Percentiles rank a stretch among this genome's conserved stretches.
Conservation (phyloP, 2,797 vertebrate species). For the Glossophaga mutica region DNA sequence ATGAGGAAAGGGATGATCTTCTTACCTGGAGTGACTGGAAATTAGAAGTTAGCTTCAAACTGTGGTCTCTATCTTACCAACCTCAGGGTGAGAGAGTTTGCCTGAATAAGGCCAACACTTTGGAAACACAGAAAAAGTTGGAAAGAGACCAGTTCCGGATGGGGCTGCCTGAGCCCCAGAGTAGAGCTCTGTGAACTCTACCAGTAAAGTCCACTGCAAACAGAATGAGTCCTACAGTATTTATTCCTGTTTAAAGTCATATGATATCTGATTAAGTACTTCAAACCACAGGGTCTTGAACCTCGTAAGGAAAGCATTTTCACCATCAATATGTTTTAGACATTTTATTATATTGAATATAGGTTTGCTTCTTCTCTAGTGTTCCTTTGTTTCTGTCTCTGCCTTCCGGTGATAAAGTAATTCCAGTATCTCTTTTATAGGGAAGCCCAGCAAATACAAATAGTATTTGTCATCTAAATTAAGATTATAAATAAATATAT, state of each 20-base stretch:
- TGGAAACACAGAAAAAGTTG: neutral
- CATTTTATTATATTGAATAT: neutral
- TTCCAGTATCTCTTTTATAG: neutral
- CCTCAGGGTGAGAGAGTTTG: neutral
- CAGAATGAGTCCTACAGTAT: neutral
- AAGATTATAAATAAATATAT: neutral
- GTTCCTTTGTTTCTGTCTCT: neutral
- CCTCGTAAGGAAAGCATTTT: neutral
- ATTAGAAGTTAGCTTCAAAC: neutral
- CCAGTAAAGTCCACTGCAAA: neutral
- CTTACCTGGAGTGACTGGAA: neutral
- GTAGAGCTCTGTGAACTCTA: neutral
- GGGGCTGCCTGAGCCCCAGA: neutral
- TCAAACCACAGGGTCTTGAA: neutral
- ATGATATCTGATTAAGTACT: neutral
- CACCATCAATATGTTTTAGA: neutral
- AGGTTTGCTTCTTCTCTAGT: neutral
- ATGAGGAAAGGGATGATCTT: neutral
- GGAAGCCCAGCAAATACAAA: neutral
- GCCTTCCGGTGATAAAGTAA: neutral
- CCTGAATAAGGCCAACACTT: neutral
- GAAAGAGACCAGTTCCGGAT: neutral
- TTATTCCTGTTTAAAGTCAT: neutral
- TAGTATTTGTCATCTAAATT: neutral
- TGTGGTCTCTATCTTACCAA: neutral